Conservation (phyloP, 2,888 invertebrate genomes). For the Platycheirus albimanus region DNA sequence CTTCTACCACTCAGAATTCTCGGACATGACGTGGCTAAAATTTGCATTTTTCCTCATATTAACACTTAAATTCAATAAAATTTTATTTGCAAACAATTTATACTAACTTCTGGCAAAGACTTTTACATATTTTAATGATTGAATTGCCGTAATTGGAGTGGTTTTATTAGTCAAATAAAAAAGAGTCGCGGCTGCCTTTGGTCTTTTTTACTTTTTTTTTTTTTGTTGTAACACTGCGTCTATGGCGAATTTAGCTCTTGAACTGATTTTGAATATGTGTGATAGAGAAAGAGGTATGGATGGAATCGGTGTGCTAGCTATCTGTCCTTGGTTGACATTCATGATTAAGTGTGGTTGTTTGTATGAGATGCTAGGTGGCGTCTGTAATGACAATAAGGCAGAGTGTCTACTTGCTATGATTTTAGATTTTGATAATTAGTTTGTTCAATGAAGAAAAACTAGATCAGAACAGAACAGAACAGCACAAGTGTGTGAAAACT, state of each 20-base stretch:
- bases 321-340: conserved; percentile 40
- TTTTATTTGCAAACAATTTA: conserved; percentile 58
- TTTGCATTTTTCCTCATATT: conserved; percentile 67
- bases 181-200: conserved; percentile 49
- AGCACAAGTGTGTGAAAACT: too few species aligned
- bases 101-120: conserved; percentile 69
- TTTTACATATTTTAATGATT: conserved; percentile 74
- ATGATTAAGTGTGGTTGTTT: conserved; percentile 36
- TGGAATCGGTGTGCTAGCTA: conserved; percentile 50
- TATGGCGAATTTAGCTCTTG: conserved; percentile 76
- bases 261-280: conserved; percentile 73
- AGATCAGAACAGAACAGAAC: too few species aligned
- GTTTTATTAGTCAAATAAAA: conserved; percentile 55
- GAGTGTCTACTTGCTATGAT: neutral
- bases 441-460: too few species aligned
- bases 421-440: too few species aligned
- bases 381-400: neutral
- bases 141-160: conserved; percentile 55
- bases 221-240: conserved; percentile 74
- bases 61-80: conserved; percentile 49
- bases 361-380: conserved; percentile 28
- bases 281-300: conserved; percentile 43
- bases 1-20: conserved; percentile 59
- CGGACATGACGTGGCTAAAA: conserved; percentile 76
- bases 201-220: conserved; percentile 62